A percentile compares a stretch with the other conserved stretches of the same genome.
Conservation (phyloP, 1,140 invertebrate genomes). For the Brachionus manjavacas region DNA sequence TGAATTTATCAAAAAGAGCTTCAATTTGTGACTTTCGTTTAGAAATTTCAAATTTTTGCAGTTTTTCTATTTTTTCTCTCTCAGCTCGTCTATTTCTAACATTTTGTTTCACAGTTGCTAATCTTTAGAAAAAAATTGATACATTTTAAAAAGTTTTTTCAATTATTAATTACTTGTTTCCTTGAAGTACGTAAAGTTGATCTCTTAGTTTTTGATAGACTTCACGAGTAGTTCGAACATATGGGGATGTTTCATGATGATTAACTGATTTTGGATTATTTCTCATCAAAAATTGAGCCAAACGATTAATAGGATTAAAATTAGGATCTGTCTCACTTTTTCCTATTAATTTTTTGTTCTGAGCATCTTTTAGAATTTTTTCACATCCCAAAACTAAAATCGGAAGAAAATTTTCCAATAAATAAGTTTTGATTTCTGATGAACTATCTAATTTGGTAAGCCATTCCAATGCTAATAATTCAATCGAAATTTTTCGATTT, state of each 20-base stretch:
- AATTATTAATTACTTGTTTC: conserved; percentile 51
- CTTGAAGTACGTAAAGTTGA: conserved; percentile 53
- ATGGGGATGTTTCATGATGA: conserved; percentile 55
- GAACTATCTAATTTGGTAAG: conserved; percentile 50
- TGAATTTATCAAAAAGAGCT: conserved; percentile 53
- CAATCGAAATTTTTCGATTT: conserved; percentile 51
- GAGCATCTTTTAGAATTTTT: conserved; percentile 54
- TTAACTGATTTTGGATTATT: conserved; percentile 57
- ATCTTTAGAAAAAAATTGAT: conserved; percentile 44
- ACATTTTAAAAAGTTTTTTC: too few species aligned
- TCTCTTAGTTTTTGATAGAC: conserved; percentile 52
- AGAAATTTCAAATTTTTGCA: conserved; percentile 47
- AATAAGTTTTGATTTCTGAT: conserved; percentile 51
- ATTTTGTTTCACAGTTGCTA: conserved; percentile 55
- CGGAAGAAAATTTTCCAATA: conserved; percentile 55
- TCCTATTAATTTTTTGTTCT: conserved; percentile 48
- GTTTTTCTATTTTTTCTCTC: conserved; percentile 49
- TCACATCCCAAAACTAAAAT: conserved; percentile 55
- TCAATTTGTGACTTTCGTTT: conserved; percentile 48
- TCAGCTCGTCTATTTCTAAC: conserved; percentile 51
- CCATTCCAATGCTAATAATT: conserved; percentile 55
- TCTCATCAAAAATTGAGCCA: conserved; percentile 57
- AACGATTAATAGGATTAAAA: conserved; percentile 57
- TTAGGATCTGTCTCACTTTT: conserved; percentile 48
- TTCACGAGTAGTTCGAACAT: conserved; percentile 53